Conservation (phyloP, 2,113 vertebrate genomes). For the Malurus cyaneus region DNA sequence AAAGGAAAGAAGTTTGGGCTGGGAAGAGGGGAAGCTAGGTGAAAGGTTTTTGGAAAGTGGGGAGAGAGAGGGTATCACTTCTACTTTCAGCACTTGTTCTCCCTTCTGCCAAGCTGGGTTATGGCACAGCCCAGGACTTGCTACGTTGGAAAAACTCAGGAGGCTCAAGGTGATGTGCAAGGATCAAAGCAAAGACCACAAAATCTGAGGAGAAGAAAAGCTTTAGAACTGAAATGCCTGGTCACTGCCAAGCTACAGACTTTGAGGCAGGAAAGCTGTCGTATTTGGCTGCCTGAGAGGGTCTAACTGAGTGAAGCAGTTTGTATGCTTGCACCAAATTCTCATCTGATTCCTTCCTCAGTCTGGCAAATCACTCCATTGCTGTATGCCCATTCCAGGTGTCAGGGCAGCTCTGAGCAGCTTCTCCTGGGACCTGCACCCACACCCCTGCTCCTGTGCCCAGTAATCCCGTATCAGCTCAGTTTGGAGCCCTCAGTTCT, state of each 20-base stretch:
- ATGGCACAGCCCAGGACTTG: background rate
- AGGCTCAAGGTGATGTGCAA: background rate
- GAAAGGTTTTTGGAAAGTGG: background rate
- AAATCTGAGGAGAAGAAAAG: background rate
- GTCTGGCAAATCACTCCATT: background rate
- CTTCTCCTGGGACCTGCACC: background rate
- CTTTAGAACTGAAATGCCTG: background rate
- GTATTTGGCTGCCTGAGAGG: background rate
- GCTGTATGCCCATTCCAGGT: background rate
- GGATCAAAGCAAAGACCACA: background rate
- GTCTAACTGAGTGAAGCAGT: background rate
- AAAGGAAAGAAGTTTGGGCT: background rate
- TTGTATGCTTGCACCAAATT: background rate
- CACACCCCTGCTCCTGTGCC: background rate
- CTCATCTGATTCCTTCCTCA: background rate
- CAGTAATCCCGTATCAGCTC: background rate
- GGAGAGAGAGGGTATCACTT: background rate
- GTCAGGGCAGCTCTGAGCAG: background rate
- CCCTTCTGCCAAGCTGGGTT: rapidly evolving
- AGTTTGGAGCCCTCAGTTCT: background rate
- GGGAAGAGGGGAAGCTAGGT: background rate
- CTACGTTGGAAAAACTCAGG: background rate
- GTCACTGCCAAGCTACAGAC: background rate
- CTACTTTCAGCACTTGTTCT: background rate
- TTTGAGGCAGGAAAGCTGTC: background rate